These are phyloP conservation scores for Micrastur ruficollis DNA, from an alignment of 2,797 vertebrate genomes.

Conservation along the genomic window DNA sequence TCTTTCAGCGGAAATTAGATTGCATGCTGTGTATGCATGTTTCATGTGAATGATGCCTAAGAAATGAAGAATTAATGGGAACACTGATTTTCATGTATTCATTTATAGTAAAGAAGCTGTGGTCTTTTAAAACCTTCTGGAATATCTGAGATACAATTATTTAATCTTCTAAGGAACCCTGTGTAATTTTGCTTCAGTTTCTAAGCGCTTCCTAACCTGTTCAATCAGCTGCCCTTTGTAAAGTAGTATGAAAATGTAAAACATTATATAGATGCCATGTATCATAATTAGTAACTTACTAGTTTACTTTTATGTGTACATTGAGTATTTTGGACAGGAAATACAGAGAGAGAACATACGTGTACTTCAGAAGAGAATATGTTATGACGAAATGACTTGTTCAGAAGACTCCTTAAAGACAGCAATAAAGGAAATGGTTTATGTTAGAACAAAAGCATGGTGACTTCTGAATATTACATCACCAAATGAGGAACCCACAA, in stretches of 20 bases:
- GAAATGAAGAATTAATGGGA: neutral
- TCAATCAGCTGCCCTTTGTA: neutral
- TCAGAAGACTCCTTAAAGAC: slow-evolving; percentile 57
- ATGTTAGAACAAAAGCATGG: slow-evolving; percentile 72
- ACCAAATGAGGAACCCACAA: slow-evolving; percentile 80
- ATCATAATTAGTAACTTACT: neutral
- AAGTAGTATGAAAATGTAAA: neutral
- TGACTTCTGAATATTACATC: slow-evolving; percentile 74
- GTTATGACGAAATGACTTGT: slow-evolving; percentile 64
- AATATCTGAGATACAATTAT: slow-evolving; percentile 4
- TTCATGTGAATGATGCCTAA: neutral
- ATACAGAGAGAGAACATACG: slow-evolving; percentile 8
- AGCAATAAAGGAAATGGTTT: slow-evolving; percentile 42
- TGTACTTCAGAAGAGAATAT: slow-evolving; percentile 38
- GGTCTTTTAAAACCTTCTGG: slow-evolving; percentile 3
- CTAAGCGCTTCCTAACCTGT: neutral
- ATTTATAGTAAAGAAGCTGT: neutral
- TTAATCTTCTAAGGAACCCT: neutral
- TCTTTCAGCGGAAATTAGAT: neutral
- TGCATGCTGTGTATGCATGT: neutral
- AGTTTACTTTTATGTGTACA: slow-evolving; percentile 24
- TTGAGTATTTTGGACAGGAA: slow-evolving; percentile 68
- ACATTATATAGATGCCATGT: neutral
- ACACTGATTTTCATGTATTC: slow-evolving; percentile 11
- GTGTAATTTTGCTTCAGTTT: neutral